These are phyloP conservation scores for Denticeps clupeoides DNA, from an alignment of 2,797 vertebrate species.

Conservation along the genomic window DNA sequence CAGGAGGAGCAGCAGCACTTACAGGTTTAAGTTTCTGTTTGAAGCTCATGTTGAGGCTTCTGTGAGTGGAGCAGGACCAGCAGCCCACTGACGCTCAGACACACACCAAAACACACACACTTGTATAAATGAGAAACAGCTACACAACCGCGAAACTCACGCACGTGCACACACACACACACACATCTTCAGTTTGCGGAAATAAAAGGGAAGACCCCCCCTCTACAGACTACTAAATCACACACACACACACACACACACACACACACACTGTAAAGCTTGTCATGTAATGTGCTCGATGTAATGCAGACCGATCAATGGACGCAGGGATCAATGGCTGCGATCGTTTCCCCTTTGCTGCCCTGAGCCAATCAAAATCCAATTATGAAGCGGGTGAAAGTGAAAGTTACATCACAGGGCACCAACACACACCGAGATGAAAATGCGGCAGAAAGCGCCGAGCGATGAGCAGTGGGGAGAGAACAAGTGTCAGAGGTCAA, in stretches of 20 bases:
- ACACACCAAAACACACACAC: constrained; percentile 3
- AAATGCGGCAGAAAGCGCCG: no score
- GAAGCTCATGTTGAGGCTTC: constrained; percentile 63
- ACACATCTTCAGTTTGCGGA: neutral
- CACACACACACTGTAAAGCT: constrained; percentile 10
- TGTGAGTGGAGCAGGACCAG: constrained; percentile 29
- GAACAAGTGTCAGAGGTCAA: neutral
- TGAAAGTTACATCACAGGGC: neutral
- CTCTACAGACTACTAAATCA: neutral
- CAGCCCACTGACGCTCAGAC: constrained; percentile 25
- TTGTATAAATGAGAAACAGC: constrained; percentile 4
- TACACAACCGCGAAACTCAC: neutral
- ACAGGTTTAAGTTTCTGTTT: constrained; percentile 60
- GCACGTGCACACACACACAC: neutral
- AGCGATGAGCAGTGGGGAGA: neutral
- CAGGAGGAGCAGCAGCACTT: no score
- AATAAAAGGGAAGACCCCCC: neutral
- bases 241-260: neutral
- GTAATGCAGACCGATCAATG: constrained; percentile 50
- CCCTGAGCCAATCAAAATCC: constrained; percentile 51
- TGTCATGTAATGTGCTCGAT: constrained; percentile 40
- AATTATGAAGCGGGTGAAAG: constrained; percentile 41
- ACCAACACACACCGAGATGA: neutral
- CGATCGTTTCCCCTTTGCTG: constrained; percentile 49
- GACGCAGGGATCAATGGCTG: constrained; percentile 46